Evolutionary conservation across 2,888 invertebrate genomes (phyloP), one percentile per base, ranked within the genome.

Genomic region (Carterocephalus palaemon): DNA sequence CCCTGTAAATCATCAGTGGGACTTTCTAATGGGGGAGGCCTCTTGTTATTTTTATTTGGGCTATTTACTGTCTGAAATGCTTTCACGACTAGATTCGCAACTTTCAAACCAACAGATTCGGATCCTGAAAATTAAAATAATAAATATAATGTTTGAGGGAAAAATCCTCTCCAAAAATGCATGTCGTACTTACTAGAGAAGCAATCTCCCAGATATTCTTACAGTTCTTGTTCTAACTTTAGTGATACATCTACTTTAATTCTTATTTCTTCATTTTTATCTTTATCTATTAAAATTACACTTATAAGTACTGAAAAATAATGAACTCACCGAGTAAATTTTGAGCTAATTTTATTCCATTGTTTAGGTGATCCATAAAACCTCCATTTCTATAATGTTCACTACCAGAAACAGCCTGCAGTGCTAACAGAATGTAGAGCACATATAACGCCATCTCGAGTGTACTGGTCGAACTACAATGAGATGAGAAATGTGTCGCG

Each of bases 1-100:
- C 37, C 19, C 2, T 42, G 31, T 15, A 48, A 48, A n/a, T 53
- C 57, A 12, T 71, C 66, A 7, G 47, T 57, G 49, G 60, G 58
- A 36, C 41, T 57, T 39, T 65, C 62, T 6, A n/a, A n/a, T n/a
- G 58, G 49, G 7, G 70, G 64, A 23, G 60, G 63, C 40, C 57
- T 15, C 2, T 12, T 41, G 7, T 54, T 46, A 51, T 2, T n/a
- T 2, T 19, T 4, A 6, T 8, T 9, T 4, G 19, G 24, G 4
- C 3, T 65, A 37, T 70, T 72, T 0, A 62, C 61, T 0, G 72
- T 69, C 59, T 82, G 78, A 48, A 85, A 85, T 1, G 86, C 84
- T 48, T 63, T 68, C 0, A 86, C 83, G 3, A 86, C 85, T 28
- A 86, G 85, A 48, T 86, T 84, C 1, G 86, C 86, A 4, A 85